Evolutionary conservation across 1,140 invertebrate genomes (phyloP).

Genomic region (Euura saliciscinereae): DNA sequence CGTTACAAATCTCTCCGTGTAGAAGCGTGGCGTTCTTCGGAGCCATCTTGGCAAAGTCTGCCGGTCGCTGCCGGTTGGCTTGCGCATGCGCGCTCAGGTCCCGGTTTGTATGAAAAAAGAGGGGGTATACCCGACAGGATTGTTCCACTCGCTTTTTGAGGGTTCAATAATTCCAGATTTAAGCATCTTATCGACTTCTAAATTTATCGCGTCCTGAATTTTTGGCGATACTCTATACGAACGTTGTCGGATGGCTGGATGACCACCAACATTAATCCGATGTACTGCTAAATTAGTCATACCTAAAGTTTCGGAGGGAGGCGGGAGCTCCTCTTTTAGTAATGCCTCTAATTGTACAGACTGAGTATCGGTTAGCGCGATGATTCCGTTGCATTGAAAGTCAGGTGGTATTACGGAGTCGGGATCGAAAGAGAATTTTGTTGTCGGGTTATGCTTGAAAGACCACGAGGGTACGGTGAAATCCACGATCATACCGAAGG

Average conservation of each 20-base stretch:
- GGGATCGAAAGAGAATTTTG: background rate
- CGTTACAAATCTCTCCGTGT: too few relatives aligned
- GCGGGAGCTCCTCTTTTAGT: background rate
- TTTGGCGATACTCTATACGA: conserved; percentile 34
- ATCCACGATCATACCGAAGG: background rate
- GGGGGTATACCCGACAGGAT: conserved; percentile 24
- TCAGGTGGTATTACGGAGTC: background rate
- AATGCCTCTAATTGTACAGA: background rate
- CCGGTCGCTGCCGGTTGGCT: too few relatives aligned
- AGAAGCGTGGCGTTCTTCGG: too few relatives aligned
- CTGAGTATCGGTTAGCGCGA: background rate
- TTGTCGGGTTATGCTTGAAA: background rate
- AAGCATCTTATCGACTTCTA: conserved; percentile 39
- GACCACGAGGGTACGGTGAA: too few relatives aligned
- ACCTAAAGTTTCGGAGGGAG: background rate
- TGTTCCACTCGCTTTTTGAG: conserved; percentile 37
- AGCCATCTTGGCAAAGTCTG: too few relatives aligned
- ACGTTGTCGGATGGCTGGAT: conserved; percentile 35
- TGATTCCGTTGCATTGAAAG: background rate
- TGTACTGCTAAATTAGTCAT: conserved; percentile 25
- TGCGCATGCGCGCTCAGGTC: too few relatives aligned
- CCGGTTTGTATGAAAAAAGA: too few relatives aligned
- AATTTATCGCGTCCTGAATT: conserved; percentile 27
- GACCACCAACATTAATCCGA: conserved; percentile 36
- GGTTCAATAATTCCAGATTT: conserved; percentile 34